Percentiles rank a stretch among this genome's conserved stretches.
Evolutionary conservation across 2,113 vertebrate species (phyloP).

Genomic region (Trogon surrucura): DNA sequence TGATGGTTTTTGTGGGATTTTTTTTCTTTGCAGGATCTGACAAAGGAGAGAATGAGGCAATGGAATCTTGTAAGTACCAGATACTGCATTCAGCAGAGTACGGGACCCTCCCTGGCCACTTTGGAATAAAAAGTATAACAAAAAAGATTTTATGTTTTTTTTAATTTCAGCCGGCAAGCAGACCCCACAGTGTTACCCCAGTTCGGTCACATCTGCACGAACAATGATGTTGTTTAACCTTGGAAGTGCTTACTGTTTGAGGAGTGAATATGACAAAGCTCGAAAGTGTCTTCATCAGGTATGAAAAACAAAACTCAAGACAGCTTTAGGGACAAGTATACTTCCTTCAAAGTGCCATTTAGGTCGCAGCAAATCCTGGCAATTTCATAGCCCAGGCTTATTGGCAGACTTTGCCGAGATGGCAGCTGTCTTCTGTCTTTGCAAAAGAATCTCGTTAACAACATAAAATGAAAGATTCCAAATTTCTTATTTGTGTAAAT

Average conservation of each 20-base stretch:
- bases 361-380: not conserved
- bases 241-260: conserved; percentile 94
- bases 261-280: conserved; percentile 98
- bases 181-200: conserved; percentile 93
- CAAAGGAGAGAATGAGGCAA: conserved; percentile 92
- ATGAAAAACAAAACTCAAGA: not conserved
- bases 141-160: not conserved
- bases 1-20: not conserved
- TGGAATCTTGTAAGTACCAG: conserved; percentile 90
- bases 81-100: not conserved
- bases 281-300: conserved; percentile 98
- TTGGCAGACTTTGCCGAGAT: not conserved
- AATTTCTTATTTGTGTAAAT: not conserved
- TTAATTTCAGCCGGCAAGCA: conserved; percentile 88
- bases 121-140: not conserved
- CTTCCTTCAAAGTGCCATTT: not conserved
- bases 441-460: not conserved
- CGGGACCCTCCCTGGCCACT: not conserved
- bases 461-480: not conserved
- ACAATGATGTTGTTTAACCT: conserved; percentile 99
- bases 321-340: not conserved
- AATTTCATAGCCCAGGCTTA: not conserved
- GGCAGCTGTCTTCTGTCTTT: not conserved
- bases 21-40: conserved; percentile 85
- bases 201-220: conserved; percentile 90